A percentile compares a stretch with the other conserved stretches of the same genome.
Evolutionary conservation across 2,888 invertebrate species (phyloP).

Genomic region (Stenodera caucasica): DNA sequence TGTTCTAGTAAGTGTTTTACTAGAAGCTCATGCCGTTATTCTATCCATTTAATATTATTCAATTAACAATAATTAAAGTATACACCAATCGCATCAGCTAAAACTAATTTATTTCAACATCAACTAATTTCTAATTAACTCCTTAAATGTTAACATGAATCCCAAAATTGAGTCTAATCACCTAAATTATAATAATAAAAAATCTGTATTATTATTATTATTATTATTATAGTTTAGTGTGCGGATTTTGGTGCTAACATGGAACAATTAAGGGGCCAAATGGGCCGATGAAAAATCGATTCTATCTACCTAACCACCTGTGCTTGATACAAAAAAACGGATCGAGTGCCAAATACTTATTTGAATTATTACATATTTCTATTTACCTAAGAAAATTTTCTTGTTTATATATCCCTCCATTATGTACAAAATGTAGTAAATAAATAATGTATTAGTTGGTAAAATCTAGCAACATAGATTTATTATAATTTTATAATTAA

Average conservation of each 20-base stretch:
- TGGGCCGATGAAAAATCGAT: background rate
- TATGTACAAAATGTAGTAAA: constrained; percentile 41
- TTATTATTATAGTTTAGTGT: too few relatives aligned
- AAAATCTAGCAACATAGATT: constrained; percentile 33
- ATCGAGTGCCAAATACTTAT: constrained; percentile 39
- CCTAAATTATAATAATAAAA: too few relatives aligned
- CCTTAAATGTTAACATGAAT: constrained; percentile 17
- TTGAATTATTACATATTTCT: constrained; percentile 32
- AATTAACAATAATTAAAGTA: constrained; percentile 12
- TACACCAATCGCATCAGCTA: constrained; percentile 11
- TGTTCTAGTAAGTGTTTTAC: constrained; percentile 35
- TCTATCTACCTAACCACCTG: constrained; percentile 24
- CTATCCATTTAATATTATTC: background rate
- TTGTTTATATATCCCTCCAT: constrained; percentile 45
- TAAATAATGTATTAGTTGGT: constrained; percentile 43
- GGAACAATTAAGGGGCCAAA: constrained; percentile 18
- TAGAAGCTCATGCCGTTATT: constrained; percentile 38
- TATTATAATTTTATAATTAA: too few relatives aligned
- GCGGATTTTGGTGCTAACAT: background rate
- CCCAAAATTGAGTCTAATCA: background rate
- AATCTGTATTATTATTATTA: too few relatives aligned
- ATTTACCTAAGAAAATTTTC: constrained; percentile 47
- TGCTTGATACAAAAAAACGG: constrained; percentile 40
- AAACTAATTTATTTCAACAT: constrained; percentile 22
- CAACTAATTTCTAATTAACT: constrained; percentile 12